phyloP scores from a whole-genome alignment of 2,888 invertebrate species.

The Biston stratarius region DNA sequence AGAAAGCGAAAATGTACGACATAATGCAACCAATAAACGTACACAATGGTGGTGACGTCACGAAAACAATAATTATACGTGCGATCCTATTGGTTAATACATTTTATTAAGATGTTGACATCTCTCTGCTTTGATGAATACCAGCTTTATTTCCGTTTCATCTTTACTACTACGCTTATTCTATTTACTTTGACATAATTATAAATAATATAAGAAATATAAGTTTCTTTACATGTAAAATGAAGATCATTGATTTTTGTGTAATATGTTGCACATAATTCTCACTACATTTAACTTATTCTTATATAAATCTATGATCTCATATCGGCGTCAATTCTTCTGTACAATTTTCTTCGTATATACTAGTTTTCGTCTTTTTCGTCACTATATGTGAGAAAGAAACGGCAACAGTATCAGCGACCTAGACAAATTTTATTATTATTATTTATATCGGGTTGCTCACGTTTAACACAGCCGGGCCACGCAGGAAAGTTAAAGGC shows the following conservation, averaged over 20 bases:
- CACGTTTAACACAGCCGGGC: too few relatives aligned
- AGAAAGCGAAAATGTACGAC: too few relatives aligned
- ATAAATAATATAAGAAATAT: not conserved
- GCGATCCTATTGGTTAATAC: too few relatives aligned
- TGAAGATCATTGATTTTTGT: constrained; percentile 37
- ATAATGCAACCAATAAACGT: too few relatives aligned
- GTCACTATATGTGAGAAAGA: not conserved
- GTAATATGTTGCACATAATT: constrained; percentile 13
- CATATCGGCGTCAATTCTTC: constrained; percentile 1
- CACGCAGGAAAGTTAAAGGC: too few relatives aligned
- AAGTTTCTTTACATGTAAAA: constrained; percentile 23
- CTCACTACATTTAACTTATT: constrained; percentile 12
- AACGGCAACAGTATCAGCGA: not conserved
- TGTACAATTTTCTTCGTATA: not conserved
- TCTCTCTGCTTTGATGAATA: not conserved
- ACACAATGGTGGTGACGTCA: too few relatives aligned
- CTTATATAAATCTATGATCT: not conserved
- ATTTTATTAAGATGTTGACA: too few relatives aligned
- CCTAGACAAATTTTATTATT: not conserved
- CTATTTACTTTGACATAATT: constrained; percentile 1
- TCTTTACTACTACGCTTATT: constrained; percentile 19
- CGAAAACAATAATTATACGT: too few relatives aligned
- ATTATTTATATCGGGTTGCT: not conserved
- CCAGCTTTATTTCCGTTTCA: not conserved
- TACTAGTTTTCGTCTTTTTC: not conserved